Base-by-base conservation (phyloP, 2,113 vertebrate genomes). In the Pyrgilauda ruficollis region DNA sequence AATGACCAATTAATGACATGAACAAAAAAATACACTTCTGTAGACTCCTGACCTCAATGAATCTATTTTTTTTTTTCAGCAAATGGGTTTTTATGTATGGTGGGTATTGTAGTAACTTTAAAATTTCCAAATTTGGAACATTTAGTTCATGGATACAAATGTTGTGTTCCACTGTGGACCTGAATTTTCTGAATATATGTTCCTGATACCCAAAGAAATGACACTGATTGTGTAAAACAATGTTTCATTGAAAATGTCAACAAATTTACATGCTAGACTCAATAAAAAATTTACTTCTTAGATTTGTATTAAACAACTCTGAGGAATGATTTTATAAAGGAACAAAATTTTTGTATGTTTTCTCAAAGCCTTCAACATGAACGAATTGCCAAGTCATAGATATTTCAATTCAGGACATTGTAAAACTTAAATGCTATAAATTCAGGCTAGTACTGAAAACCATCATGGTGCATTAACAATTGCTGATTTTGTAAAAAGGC, bases 391-490 rank as follows among this genome's bases (percentile, higher is more conserved):
- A 56, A 55, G 21, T 35, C 31, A 73, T 18, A 74, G 19, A n/a
- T 78, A 56, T 62, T 77, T 89, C 15, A 83, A 19, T 53, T 82
- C 20, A 26, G n/a, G 7, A n/a, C 9, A 22, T 1, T 70, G 6
- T 49, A 39, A 41, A 82, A 58, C 7, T 53, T 63, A 50, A 79
- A n/a, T 50, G 10, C 8, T 72, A 24, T 27, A 79, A 67, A 85
- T 59, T 88, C 22, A 72, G 30, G 15, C 11, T 82, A 49, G 28
- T 30, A 50, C 23, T 72, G 35, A 49, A 70, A 83, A 76, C 3
- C 7, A 26, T 15, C 15, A 30, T 15, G 13, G 18, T 50, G 7
- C 0, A 0, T 55, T 63, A 73, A 64, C 15, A 55, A 50, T 2
- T 63, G 27, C 8, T 67, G 22, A 72, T 68, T 31, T 82, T 1